Conservation (phyloP, 1,140 invertebrate species). For the Cyrtorhinus lividipennis region DNA sequence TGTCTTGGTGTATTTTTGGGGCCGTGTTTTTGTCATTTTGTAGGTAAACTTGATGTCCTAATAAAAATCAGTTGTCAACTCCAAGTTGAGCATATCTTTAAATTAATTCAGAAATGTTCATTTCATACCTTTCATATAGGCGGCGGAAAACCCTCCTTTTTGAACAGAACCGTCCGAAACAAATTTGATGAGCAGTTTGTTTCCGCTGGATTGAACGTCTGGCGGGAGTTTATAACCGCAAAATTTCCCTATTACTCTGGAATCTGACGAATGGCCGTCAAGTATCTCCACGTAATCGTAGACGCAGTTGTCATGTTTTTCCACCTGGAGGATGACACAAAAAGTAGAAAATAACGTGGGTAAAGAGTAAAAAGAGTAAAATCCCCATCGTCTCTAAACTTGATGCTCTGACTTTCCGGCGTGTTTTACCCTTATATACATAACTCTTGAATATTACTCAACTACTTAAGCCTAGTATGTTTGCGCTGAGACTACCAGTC, state of each 20-base stretch:
- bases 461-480: too few relatives aligned
- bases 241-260: constrained; percentile 76
- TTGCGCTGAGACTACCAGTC: too few relatives aligned
- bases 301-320: constrained; percentile 95
- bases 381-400: too few relatives aligned
- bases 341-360: too few relatives aligned
- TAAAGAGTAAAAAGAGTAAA: too few relatives aligned
- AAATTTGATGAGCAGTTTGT: constrained; percentile 87
- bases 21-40: neutral
- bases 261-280: constrained; percentile 61
- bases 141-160: constrained; percentile 88
- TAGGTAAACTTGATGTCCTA: neutral
- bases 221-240: constrained; percentile 92
- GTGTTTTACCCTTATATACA: too few relatives aligned
- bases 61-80: neutral
- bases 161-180: constrained; percentile 95
- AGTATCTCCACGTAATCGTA: constrained; percentile 91
- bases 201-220: constrained; percentile 71
- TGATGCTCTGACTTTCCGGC: too few relatives aligned
- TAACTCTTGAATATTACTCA: too few relatives aligned
- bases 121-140: constrained; percentile 79
- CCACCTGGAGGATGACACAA: too few relatives aligned
- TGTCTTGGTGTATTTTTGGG: too few relatives aligned
- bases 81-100: neutral
- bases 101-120: constrained; percentile 11